A percentile compares a stretch with the other conserved stretches of the same genome.
These are phyloP conservation scores for Eublepharis macularius DNA, from an alignment of 2,113 vertebrate species.

Conservation along the genomic window DNA sequence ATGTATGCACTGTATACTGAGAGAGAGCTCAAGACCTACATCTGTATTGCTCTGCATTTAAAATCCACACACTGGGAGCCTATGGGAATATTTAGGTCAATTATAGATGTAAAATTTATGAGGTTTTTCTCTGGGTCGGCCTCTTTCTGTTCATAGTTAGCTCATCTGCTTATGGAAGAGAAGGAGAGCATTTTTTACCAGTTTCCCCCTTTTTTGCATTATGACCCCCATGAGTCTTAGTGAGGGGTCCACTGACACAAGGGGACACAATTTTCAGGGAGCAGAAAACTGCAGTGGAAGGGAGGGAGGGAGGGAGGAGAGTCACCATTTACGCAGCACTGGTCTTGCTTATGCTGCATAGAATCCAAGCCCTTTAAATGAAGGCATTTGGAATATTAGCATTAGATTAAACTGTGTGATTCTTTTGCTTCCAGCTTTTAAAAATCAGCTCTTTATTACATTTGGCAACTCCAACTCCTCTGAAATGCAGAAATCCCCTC, in stretches of 20 bases:
- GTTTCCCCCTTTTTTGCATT: no score
- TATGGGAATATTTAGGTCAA: not conserved
- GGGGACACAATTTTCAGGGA: no score
- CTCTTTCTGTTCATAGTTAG: no score
- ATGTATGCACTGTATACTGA: no score
- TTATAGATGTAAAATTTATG: not conserved
- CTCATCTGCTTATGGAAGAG: no score
- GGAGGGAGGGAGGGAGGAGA: no score
- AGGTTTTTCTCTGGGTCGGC: not conserved
- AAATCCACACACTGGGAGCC: not conserved
- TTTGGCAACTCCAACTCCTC: not conserved
- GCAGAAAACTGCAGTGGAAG: no score
- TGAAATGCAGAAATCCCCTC: constrained; percentile 2
- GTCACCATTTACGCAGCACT: no score
- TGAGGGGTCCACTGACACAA: no score
- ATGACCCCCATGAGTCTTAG: no score
- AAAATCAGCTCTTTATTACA: constrained; percentile 1
- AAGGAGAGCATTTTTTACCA: no score
- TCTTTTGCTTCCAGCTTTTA: not conserved
- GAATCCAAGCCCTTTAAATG: not conserved
- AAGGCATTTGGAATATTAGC: not conserved
- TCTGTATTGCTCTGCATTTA: not conserved
- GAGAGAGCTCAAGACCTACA: not conserved
- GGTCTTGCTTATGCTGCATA: no score
- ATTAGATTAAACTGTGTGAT: not conserved